Base-by-base conservation (phyloP, 2,113 vertebrate genomes). In the Hiodon alosoides region DNA sequence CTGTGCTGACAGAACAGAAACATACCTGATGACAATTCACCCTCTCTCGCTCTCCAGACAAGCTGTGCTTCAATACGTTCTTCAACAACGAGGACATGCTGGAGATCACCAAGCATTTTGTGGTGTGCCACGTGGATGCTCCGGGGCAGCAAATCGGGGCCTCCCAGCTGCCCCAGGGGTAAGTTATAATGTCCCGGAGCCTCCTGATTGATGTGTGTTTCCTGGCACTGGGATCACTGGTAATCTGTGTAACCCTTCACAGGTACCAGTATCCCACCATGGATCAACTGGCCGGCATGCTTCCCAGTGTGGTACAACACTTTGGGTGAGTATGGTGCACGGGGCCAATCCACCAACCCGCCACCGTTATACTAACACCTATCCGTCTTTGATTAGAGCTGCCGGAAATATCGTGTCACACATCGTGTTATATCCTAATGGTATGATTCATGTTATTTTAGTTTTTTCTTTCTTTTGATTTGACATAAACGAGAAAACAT, bases 71-170 rank as follows among this genome's bases (percentile, higher is more conserved):
- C 93, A 97, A 95, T 82, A 81, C 93, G 4, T 94, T 99, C 89
- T 98, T 99, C 91, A 95, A 94, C 82, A 96, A 93, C 0, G 95
- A 96, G 81, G 97, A 98, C 82, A 99, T 99, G 97, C 95, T 95
- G 87, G 97, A 99, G 90, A 99, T 99, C 88, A 98, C 95, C 1
- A 97, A 98, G 83, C 96, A 98, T 85, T 99, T 99, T 48, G 95
- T 97, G 80, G 94, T 99, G 70, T 99, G 96, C 80, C 97, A 99
- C 0, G 90, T 99, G 5, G 97, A 99, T 0, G 97, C 97, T 0
- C 96, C 97, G 0, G 96, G 97, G 0, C 97, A 99, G 78, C 91
- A 93, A 87, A 79, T 91, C 2, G 96, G 96, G 83, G 97, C 96
- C 0, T 91, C 95, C 0, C 95, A 95, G 88, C 88, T 99, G 78